Percentiles rank a stretch among this genome's conserved stretches.
These are phyloP conservation scores for Meiosimyza platycephala DNA, from an alignment of 2,888 invertebrate genomes.

Conservation along the genomic window DNA sequence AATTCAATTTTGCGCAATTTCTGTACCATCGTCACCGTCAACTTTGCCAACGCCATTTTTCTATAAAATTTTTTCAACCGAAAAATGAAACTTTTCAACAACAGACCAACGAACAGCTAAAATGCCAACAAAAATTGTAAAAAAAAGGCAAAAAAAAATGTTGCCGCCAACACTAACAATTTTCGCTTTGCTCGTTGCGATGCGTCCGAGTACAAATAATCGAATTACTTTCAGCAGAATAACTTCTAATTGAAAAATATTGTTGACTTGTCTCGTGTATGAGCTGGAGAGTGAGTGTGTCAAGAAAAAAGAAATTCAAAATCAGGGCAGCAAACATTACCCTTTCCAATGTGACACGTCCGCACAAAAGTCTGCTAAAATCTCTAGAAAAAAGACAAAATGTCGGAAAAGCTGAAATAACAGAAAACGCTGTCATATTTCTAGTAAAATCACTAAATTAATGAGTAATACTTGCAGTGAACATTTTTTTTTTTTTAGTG, in stretches of 20 bases:
- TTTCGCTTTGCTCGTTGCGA: constrained; percentile 38
- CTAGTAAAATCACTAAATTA: no score
- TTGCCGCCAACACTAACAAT: constrained; percentile 21
- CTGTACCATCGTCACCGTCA: not conserved
- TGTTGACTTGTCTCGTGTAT: constrained; percentile 57
- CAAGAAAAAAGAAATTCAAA: not conserved
- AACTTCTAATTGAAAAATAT: constrained; percentile 70
- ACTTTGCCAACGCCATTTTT: not conserved
- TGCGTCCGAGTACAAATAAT: constrained; percentile 67
- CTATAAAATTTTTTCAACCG: constrained; percentile 24
- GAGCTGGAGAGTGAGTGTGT: constrained; percentile 30
- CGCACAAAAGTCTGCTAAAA: no score
- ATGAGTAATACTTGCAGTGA: no score
- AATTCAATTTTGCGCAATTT: no score
- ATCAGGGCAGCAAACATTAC: not conserved
- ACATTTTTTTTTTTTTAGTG: no score
- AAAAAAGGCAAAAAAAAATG: not conserved
- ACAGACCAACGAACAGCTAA: constrained; percentile 10
- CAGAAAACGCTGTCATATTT: no score
- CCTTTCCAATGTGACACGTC: no score
- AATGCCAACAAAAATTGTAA: not conserved
- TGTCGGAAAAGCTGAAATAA: no score
- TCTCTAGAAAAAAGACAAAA: no score
- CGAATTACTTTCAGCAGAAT: constrained; percentile 69
- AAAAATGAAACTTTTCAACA: constrained; percentile 32